Percentiles rank a stretch among this genome's conserved stretches.
These are phyloP conservation scores for Rhinichthys klamathensis DNA, from an alignment of 2,113 vertebrate genomes.

Conservation along the genomic window DNA sequence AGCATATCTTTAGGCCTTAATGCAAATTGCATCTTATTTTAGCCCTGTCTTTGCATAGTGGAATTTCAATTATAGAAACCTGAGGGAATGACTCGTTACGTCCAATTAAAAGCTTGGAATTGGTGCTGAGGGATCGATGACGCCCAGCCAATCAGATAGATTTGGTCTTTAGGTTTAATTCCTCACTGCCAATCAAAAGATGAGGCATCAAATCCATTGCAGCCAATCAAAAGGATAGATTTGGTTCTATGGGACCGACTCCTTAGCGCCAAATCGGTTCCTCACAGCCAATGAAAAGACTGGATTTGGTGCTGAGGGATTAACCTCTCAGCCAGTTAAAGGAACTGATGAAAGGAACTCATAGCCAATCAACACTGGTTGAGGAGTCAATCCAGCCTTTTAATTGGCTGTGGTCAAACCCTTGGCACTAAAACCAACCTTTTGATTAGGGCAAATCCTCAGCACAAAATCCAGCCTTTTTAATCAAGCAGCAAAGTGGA, in stretches of 20 bases:
- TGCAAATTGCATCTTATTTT: not conserved
- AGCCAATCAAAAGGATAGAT: not conserved
- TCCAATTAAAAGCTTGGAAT: not conserved
- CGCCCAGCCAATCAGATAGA: not conserved
- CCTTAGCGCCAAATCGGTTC: not conserved
- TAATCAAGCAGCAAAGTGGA: not conserved
- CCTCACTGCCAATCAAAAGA: not conserved
- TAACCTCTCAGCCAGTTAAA: not conserved
- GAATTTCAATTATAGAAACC: not conserved
- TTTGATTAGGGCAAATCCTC: not conserved
- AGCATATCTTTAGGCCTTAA: constrained; percentile 2
- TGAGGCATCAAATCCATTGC: not conserved
- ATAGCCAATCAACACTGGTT: not conserved
- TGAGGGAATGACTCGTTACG: not conserved
- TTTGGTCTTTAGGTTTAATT: not conserved
- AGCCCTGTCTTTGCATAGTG: not conserved
- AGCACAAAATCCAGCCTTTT: not conserved
- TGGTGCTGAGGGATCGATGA: not conserved
- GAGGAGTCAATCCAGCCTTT: not conserved
- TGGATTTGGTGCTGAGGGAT: not conserved
- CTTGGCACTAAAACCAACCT: not conserved
- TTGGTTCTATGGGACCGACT: not conserved
- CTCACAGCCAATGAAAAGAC: not conserved
- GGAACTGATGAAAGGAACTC: not conserved
- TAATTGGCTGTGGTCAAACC: not conserved